Evolutionary conservation across 2,797 vertebrate genomes (phyloP).

Genomic region (Xenopus petersii): DNA sequence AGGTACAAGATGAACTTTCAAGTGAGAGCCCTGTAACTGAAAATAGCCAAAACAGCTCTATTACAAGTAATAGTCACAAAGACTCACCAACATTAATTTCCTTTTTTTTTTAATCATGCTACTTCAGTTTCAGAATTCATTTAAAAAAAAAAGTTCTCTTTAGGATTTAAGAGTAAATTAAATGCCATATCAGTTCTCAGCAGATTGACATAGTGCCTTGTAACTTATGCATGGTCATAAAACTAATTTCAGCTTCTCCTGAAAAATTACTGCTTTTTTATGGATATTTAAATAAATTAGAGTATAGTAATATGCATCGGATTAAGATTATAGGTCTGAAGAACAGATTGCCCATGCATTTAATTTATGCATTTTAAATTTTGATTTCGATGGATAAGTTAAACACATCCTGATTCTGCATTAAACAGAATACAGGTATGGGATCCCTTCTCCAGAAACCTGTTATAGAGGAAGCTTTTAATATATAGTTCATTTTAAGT

Average conservation of each 20-base stretch:
- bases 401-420: neutral
- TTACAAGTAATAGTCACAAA: conserved; percentile 22
- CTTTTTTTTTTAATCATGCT: conserved; percentile 40
- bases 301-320: conserved; percentile 2
- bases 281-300: conserved; percentile 21
- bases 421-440: neutral
- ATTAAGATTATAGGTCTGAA: neutral
- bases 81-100: conserved; percentile 15
- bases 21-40: neutral
- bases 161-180: conserved; percentile 32
- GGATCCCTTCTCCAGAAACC: too few relatives aligned
- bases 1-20: neutral
- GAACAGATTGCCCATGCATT: neutral
- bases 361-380: neutral
- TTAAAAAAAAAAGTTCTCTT: conserved; percentile 21
- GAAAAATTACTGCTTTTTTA: conserved; percentile 3
- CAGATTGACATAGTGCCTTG: conserved; percentile 31
- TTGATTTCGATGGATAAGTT: neutral
- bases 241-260: conserved; percentile 27
- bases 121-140: conserved; percentile 30
- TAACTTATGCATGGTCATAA: conserved; percentile 36
- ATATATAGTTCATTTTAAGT: too few relatives aligned
- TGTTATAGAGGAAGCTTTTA: too few relatives aligned
- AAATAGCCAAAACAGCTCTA: conserved; percentile 10
- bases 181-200: conserved; percentile 38